Base-by-base conservation (phyloP, 2,113 vertebrate genomes). In the Poeciliopsis prolifica region DNA sequence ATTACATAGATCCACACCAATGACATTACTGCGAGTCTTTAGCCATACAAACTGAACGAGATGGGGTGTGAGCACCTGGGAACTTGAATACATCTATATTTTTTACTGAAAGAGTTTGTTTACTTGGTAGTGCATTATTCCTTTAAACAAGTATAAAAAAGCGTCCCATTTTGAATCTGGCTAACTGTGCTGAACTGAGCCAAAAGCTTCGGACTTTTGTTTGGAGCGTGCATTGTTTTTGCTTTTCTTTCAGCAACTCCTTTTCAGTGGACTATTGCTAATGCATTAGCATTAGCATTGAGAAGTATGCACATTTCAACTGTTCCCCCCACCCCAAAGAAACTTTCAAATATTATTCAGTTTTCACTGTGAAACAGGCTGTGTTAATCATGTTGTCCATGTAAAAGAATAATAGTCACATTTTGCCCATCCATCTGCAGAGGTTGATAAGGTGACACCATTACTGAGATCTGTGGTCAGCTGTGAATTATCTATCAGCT, bases 401-500 rank as follows among this genome's bases (percentile, higher is more conserved):
- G 35, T 35, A 15, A 33, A 69, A 70, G 51, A 79, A 40, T 62
- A 70, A 84, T 70, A 37, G 60, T 29, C 44, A 42, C 31, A 63
- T 65, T 78, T 75, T 71, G 28, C 77, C 60, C 24, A 19, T 83
- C 66, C 37, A 51, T 83, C 80, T 4, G 68, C 80, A 5, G 68
- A 12, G 33, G 61, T 48, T 73, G 81, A 65, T 71, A 61, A 74
- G 64, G 54, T 74, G 82, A 82, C 65, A 40, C 51, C 51, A 58
- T 58, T 24, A 58, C 17, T 33, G 30, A 77, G 74, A 84, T 77
- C 77, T 78, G 79, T 5, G 15, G 74, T 86, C 77, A 80, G 33
- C 28, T 72, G 79, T 67, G 69, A 66, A 77, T 82, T 74, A 85
- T 84, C 74, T 79, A 65, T 78, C 58, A 72, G 66, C 74, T 72